Base-by-base conservation (phyloP, 2,113 vertebrate species). In the Embiotoca jacksoni region DNA sequence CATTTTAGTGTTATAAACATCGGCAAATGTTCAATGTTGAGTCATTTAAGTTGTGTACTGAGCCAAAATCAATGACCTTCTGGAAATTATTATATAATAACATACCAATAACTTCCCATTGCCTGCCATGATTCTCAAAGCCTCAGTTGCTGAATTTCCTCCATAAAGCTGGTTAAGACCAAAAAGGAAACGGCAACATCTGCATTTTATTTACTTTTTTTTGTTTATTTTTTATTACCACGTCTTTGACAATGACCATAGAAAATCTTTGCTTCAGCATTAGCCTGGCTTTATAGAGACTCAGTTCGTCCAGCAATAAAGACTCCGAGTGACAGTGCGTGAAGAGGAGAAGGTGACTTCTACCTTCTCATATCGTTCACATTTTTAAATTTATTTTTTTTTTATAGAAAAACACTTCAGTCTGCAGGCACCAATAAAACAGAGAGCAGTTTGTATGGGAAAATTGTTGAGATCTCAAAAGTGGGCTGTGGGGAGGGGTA, bases 351-450 rank as follows among this genome's bases (percentile, higher is more conserved):
- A 59, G 31, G 33, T 37, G 35, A 55, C 37, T 60, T 52, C 36
- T 62, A 56, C 46, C 10, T 32, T 55, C 23, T 41, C 31, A n/a
- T 33, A 47, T 66, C 62, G 39, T 52, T 69, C 3, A 16, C 14
- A 35, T 31, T 35, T 66, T 31, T 36, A 0, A 52, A 39, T 11
- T n/a, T 53, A n/a, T 69, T 15, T 55, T 5, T 39, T 50, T 80
- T 55, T 44, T 54, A 35, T 4, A 39, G 39, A 5, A 32, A 71
- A 69, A 77, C 79, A 72, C 50, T 79, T 78, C 62, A 55, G 46
- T 31, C 54, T 82, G 54, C 53, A 61, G 69, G n/a, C 41, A 31
- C 75, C 70, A 82, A 50, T 89, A 71, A 86, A 86, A 71, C 72
- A 37, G 80, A n/a, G 54, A 82, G 81, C 58, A 23, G 49, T 56